phyloP scores from a whole-genome alignment of 2,797 vertebrate species.

The Betta splendens region DNA sequence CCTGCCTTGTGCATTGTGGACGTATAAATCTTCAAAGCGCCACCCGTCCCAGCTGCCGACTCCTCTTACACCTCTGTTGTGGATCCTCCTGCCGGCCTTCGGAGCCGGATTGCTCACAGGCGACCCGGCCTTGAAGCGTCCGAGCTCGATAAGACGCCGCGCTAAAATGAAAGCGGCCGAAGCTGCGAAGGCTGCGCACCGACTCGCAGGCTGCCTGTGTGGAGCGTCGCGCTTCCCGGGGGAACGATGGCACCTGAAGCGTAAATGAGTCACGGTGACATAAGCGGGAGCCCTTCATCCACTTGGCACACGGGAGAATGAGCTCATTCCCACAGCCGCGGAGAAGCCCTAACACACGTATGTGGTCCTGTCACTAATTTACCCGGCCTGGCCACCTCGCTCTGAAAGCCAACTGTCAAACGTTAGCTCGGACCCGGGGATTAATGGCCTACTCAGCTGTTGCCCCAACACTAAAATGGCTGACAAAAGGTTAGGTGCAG shows the following conservation, averaged over 20 bases:
- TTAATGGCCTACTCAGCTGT: slow-evolving; percentile 79
- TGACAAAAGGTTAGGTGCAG: slow-evolving; percentile 73
- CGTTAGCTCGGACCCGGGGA: slow-evolving; percentile 57
- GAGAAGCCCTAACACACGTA: slow-evolving; percentile 54
- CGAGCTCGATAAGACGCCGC: slow-evolving; percentile 29
- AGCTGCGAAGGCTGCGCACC: no score
- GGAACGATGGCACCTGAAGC: slow-evolving; percentile 70
- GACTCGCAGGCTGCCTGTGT: slow-evolving; percentile 48
- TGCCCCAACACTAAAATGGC: slow-evolving; percentile 72
- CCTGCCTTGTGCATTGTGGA: slow-evolving; percentile 87
- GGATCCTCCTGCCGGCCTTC: slow-evolving; percentile 53
- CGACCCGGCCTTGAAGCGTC: slow-evolving; percentile 22
- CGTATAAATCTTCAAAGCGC: slow-evolving; percentile 92
- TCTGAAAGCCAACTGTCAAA: slow-evolving; percentile 56
- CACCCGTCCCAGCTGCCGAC: slow-evolving; percentile 79
- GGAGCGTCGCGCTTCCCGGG: slow-evolving; percentile 47
- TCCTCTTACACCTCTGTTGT: slow-evolving; percentile 69
- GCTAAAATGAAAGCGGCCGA: slow-evolving; percentile 57
- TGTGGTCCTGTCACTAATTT: slow-evolving; percentile 63
- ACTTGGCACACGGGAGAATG: slow-evolving; percentile 62
- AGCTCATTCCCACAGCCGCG: slow-evolving; percentile 58
- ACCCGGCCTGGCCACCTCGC: slow-evolving; percentile 32
- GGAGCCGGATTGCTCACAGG: slow-evolving; percentile 36
- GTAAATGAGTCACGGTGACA: slow-evolving; percentile 79
- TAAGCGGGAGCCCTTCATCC: slow-evolving; percentile 71